phyloP scores from a whole-genome alignment of 2,113 vertebrate species.

The Erythrocercus mccallii region DNA sequence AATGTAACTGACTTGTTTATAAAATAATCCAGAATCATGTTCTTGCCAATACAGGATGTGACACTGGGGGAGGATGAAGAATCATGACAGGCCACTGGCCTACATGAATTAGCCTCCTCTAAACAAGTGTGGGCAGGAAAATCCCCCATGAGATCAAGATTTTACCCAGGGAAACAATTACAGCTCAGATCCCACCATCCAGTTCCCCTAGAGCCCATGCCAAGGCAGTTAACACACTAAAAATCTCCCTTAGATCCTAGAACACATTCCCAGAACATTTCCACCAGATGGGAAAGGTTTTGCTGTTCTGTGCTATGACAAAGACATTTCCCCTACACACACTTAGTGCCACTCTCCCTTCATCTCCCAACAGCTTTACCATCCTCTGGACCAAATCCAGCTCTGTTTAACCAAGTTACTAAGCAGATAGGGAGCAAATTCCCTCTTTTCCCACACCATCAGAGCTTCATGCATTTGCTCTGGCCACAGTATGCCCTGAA shows the following conservation, averaged over 20 bases:
- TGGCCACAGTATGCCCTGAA: neutral
- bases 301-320: neutral
- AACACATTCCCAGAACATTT: neutral
- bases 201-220: neutral
- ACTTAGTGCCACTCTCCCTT: neutral
- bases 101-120: neutral
- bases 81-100: neutral
- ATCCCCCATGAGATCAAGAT: neutral
- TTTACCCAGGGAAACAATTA: neutral
- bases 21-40: neutral
- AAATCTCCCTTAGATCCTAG: neutral
- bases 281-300: neutral
- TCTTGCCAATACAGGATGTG: neutral
- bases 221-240: neutral
- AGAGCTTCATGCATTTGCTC: neutral
- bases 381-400: neutral
- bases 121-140: constrained; percentile 3
- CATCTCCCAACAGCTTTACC: neutral
- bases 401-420: neutral
- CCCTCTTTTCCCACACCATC: neutral
- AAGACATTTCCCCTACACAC: neutral
- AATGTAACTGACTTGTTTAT: constrained; percentile 11
- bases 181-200: neutral
- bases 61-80: neutral
- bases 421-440: neutral